Percentiles rank a stretch among this genome's conserved stretches.
Conservation (phyloP, 2,113 vertebrate species). For the Osmerus mordax region DNA sequence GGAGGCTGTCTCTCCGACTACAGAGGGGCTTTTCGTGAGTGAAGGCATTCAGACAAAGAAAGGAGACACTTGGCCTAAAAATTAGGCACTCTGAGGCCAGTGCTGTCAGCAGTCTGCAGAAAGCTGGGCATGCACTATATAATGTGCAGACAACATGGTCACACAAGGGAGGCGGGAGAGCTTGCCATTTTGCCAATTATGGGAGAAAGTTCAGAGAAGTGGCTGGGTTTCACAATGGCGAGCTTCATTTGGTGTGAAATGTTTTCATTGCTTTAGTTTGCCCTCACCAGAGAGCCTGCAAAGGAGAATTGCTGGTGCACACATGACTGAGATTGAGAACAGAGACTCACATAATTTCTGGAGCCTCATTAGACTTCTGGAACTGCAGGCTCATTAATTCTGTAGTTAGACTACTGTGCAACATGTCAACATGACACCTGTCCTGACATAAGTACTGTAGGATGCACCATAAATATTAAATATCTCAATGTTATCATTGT, state of each 20-base stretch:
- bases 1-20: slow-evolving; percentile 42
- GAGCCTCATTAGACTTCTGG: slow-evolving; percentile 52
- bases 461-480: too few relatives aligned
- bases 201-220: slow-evolving; percentile 24
- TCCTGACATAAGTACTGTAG: too few relatives aligned
- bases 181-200: slow-evolving; percentile 29
- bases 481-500: too few relatives aligned
- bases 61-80: slow-evolving; percentile 37
- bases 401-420: not conserved
- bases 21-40: slow-evolving; percentile 38
- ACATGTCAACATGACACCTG: too few relatives aligned
- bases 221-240: slow-evolving; percentile 35
- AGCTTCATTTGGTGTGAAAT: slow-evolving; percentile 56
- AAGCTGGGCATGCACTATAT: slow-evolving; percentile 18
- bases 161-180: not conserved
- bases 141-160: slow-evolving; percentile 1
- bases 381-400: slow-evolving; percentile 39
- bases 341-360: slow-evolving; percentile 46
- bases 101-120: slow-evolving; percentile 12
- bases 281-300: slow-evolving; percentile 36
- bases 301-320: slow-evolving; percentile 43
- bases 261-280: slow-evolving; percentile 58
- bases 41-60: slow-evolving; percentile 42
- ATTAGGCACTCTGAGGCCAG: not conserved
- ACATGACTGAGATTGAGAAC: slow-evolving; percentile 46